Conservation (phyloP, 2,797 vertebrate genomes). For the Sebastolobus alascanus region DNA sequence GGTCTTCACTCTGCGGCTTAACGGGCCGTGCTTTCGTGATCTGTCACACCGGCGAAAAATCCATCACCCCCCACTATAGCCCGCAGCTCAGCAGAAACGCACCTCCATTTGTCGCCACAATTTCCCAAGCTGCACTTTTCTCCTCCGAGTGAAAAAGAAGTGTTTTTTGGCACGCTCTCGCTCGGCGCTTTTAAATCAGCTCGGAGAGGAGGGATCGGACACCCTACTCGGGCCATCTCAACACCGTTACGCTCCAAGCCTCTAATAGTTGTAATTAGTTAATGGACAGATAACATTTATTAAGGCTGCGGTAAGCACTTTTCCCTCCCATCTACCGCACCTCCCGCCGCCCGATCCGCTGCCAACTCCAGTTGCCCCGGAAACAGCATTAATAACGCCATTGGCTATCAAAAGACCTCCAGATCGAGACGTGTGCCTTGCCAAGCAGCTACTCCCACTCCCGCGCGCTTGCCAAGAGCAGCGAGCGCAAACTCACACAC, state of each 20-base stretch:
- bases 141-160: constrained; percentile 43
- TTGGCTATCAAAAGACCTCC: constrained; percentile 69
- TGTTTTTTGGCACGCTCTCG: constrained; percentile 72
- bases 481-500: constrained; percentile 41
- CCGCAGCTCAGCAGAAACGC: constrained; percentile 69
- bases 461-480: constrained; percentile 69
- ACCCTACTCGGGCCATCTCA: constrained; percentile 60
- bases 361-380: constrained; percentile 77
- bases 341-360: constrained; percentile 52
- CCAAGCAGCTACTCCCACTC: constrained; percentile 77
- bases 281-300: constrained; percentile 89
- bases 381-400: constrained; percentile 74
- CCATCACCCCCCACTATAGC: constrained; percentile 45
- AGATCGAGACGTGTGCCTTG: constrained; percentile 73
- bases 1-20: constrained; percentile 54
- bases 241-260: constrained; percentile 73
- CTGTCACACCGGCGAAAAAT: constrained; percentile 64
- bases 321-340: constrained; percentile 60
- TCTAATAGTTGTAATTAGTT: constrained; percentile 89
- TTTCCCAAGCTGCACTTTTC: constrained; percentile 68
- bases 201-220: constrained; percentile 49
- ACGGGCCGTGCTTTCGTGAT: constrained; percentile 36
- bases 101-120: constrained; percentile 63
- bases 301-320: constrained; percentile 84
- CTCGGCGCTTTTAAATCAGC: constrained; percentile 85